Base-by-base conservation (phyloP, 2,113 vertebrate genomes). In the Microcebus murinus region DNA sequence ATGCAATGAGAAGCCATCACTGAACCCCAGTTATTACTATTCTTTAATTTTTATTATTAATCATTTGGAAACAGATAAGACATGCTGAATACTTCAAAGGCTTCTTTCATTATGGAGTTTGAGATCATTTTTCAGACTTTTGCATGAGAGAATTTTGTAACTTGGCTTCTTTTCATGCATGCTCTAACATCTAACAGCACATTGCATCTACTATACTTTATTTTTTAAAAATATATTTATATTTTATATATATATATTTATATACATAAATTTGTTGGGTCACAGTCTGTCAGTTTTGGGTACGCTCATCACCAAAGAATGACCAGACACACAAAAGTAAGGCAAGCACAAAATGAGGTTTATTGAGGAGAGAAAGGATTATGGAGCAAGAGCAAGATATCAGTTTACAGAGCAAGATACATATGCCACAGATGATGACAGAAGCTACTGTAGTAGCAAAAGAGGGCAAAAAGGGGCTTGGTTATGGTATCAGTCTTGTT, bases 21-120 rank as follows among this genome's bases (percentile, higher is more conserved):
- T 70, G 48, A 83, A 89, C 27, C 7, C 23, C 11, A 80, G 29
- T 48, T 90, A 86, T 89, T 94, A 65, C 7, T 91, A 23, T 31
- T 93, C 79, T 71, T 80, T 79, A 87, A 86, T 95, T 94, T 85
- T 79, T 86, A 93, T 87, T 90, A 95, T 95, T 91, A 93, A 96
- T 96, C 36, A 87, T 67, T 93, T 70, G 31, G 45, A 71, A 52
- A 20, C 34, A 45, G 42, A 91, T 80, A 31, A 96, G 48, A 85
- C 45, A 50, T 20, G 3, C 25, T 59, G 50, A 80, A 34, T 15
- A 57, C 57, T 82, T 97, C 87, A 63, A 96, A 93, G 55, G 0
- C 17, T 73, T 73, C 71, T 83, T 91, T 80, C 74, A 39, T 71
- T 88, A 8, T 70, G 25, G 36, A 89, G 6, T 59, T n/a, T 87